Percentiles rank a stretch among this genome's conserved stretches.
These are phyloP conservation scores for Lamprologus sp. DNA, from an alignment of 2,113 vertebrate genomes.

Conservation along the genomic window DNA sequence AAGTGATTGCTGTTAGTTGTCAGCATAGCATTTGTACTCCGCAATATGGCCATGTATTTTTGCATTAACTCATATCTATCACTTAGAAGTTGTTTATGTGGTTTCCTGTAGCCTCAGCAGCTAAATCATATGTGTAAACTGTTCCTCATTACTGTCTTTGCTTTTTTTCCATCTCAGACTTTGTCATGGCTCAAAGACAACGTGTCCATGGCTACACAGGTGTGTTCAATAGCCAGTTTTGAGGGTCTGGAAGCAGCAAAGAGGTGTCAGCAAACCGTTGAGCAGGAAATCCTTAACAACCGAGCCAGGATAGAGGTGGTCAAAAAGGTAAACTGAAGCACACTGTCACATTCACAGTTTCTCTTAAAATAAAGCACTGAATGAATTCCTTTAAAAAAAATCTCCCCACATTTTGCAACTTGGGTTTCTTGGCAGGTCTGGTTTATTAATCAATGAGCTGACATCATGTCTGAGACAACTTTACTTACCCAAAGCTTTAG, in stretches of 20 bases:
- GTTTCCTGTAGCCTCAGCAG: neutral
- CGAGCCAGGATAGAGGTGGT: constrained; percentile 61
- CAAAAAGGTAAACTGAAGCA: constrained; percentile 56
- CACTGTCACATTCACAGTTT: neutral
- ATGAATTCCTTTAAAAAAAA: neutral
- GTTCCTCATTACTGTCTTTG: neutral
- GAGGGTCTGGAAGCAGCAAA: constrained; percentile 55
- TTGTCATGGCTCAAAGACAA: constrained; percentile 73
- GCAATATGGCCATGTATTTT: neutral
- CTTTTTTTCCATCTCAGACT: constrained; percentile 47
- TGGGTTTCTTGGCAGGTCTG: neutral
- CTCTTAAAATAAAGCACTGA: neutral
- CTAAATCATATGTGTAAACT: neutral
- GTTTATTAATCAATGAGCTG: constrained; percentile 12
- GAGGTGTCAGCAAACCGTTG: constrained; percentile 52
- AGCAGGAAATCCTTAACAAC: constrained; percentile 64
- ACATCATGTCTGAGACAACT: neutral
- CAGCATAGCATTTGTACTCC: neutral
- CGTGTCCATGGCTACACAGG: constrained; percentile 36
- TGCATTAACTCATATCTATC: constrained; percentile 8
- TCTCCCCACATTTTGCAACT: neutral
- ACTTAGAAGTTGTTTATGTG: neutral
- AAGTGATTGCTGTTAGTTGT: neutral
- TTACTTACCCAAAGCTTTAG: neutral
- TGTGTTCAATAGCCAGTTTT: constrained; percentile 18